These are phyloP conservation scores for Eulemur mongoz DNA, from an alignment of 2,797 vertebrate genomes.

Conservation along the genomic window DNA sequence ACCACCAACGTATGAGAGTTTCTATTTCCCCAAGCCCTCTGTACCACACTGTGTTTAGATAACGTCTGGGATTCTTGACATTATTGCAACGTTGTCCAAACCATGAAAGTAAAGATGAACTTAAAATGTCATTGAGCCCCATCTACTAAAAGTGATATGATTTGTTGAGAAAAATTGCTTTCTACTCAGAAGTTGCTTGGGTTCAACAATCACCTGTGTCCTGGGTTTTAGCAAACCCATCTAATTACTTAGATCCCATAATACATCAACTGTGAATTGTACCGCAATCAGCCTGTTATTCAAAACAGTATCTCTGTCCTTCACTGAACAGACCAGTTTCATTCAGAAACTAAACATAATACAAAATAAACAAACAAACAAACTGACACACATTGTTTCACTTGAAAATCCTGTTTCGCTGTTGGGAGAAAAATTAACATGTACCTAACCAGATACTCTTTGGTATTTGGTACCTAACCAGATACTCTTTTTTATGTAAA, in stretches of 20 bases:
- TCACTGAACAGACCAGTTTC: background rate
- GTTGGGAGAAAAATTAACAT: constrained; percentile 2
- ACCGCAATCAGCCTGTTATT: background rate
- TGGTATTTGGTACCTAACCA: background rate
- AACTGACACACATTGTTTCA: background rate
- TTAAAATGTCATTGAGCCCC: background rate
- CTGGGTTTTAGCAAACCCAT: background rate
- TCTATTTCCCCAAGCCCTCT: background rate
- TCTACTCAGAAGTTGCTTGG: background rate
- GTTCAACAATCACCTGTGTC: background rate
- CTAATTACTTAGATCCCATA: background rate
- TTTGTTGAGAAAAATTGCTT: constrained; percentile 21
- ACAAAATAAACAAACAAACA: background rate
- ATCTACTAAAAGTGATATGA: background rate
- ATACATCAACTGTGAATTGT: background rate
- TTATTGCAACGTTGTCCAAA: constrained; percentile 2
- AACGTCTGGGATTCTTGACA: background rate
- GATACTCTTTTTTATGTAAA: background rate
- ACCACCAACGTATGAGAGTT: background rate
- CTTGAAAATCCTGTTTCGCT: constrained; percentile 45
- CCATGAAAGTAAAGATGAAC: constrained; percentile 16
- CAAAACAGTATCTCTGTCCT: background rate
- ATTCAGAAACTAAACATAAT: background rate
- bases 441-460: background rate
- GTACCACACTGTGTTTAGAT: background rate